Conservation (phyloP, 2,888 invertebrate species). For the Drosophila putrida region DNA sequence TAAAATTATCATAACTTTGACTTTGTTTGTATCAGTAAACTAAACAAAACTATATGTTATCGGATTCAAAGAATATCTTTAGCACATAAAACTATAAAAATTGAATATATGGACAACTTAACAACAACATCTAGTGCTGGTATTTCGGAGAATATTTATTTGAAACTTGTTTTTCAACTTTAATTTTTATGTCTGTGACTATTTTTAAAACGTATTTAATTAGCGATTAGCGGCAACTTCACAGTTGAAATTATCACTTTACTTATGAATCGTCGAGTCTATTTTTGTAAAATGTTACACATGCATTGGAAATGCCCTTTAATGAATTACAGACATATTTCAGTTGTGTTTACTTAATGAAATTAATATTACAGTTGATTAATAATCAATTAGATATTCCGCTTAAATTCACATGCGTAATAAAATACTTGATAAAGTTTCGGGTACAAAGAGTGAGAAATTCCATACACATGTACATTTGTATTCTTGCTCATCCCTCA, state of each 20-base stretch:
- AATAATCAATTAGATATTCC: slow-evolving; percentile 16
- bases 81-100: slow-evolving; percentile 2
- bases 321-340: neutral
- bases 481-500: slow-evolving; percentile 21
- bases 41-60: slow-evolving; percentile 5
- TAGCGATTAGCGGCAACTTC: slow-evolving; percentile 43
- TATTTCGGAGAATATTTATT: slow-evolving; percentile 16
- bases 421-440: slow-evolving; percentile 10
- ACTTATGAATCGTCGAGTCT: slow-evolving; percentile 3
- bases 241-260: slow-evolving; percentile 44
- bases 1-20: neutral
- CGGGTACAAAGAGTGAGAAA: slow-evolving; percentile 12
- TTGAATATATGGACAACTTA: neutral
- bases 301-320: slow-evolving; percentile 5
- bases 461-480: slow-evolving; percentile 12
- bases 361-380: neutral
- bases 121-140: neutral
- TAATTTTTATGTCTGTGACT: slow-evolving; percentile 23
- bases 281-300: slow-evolving; percentile 14
- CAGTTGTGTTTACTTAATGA: neutral
- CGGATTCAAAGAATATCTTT: neutral
- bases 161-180: slow-evolving; percentile 39
- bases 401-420: slow-evolving; percentile 6
- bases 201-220: slow-evolving; percentile 43
- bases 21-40: neutral